phyloP scores from a whole-genome alignment of 2,113 vertebrate genomes.

The Eptesicus fuscus region DNA sequence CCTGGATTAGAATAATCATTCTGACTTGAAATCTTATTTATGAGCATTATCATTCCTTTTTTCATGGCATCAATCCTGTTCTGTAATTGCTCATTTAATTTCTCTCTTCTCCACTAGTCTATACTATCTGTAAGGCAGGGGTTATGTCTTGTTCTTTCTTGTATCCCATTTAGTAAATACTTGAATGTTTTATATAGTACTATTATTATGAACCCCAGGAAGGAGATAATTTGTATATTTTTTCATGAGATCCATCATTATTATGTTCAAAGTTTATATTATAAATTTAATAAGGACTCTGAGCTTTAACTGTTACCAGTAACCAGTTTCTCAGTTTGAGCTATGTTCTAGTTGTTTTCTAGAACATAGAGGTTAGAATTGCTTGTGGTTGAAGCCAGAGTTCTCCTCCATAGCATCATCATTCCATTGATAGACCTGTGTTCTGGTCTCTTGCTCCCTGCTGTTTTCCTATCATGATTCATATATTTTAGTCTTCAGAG shows the following conservation, averaged over 20 bases:
- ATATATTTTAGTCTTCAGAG: background rate
- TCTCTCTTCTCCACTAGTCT: background rate
- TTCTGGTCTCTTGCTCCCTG: background rate
- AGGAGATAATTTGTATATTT: background rate
- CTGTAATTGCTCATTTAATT: background rate
- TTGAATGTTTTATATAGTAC: background rate
- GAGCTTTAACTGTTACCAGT: background rate
- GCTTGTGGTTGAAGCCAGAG: background rate
- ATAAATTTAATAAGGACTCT: background rate
- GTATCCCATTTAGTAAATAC: background rate
- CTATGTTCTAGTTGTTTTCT: background rate
- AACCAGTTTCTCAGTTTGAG: background rate
- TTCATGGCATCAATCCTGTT: background rate
- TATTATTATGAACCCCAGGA: background rate
- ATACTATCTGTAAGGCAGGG: background rate
- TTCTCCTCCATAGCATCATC: background rate
- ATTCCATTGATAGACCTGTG: background rate
- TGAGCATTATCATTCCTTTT: background rate
- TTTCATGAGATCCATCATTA: background rate
- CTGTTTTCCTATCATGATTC: background rate
- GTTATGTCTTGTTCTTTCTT: background rate
- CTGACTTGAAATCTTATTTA: background rate
- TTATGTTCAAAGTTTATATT: background rate
- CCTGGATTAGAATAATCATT: background rate
- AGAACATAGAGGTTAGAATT: background rate